Evolutionary conservation across 1,140 invertebrate genomes (phyloP).

Genomic region (Heterodera schachtii): DNA sequence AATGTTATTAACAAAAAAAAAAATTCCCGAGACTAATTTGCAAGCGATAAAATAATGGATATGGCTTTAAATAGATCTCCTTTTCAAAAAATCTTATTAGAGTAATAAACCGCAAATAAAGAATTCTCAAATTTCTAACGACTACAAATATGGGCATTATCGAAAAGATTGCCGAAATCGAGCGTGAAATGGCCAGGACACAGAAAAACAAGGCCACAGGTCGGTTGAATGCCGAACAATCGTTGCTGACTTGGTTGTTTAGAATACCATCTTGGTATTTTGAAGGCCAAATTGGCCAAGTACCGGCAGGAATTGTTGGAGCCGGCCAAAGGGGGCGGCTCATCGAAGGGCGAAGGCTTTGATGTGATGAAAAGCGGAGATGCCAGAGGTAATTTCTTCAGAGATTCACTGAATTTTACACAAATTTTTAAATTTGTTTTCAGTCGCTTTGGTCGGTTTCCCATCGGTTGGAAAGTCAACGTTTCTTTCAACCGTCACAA

Average conservation of each 20-base stretch:
- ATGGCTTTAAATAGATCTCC: too few species aligned
- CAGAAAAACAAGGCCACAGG: conserved; percentile 98
- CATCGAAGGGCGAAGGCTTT: conserved; percentile 94
- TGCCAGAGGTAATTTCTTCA: conserved; percentile 85
- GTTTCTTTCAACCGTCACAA: conserved; percentile 85
- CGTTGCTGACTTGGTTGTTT: not conserved
- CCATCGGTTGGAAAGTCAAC: conserved; percentile 79
- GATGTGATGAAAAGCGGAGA: conserved; percentile 99
- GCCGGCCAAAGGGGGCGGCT: conserved; percentile 80
- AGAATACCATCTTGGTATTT: conserved; percentile 87
- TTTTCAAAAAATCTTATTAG: too few species aligned
- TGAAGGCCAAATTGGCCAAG: conserved; percentile 98
- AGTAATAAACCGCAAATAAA: too few species aligned
- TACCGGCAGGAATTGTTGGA: conserved; percentile 92
- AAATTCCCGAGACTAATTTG: too few species aligned
- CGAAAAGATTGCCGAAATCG: conserved; percentile 65
- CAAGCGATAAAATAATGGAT: too few species aligned
- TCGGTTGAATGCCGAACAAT: not conserved
- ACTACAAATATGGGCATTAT: conserved; percentile 58
- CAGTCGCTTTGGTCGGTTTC: conserved; percentile 54
- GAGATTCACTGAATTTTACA: not conserved
- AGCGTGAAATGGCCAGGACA: conserved; percentile 86
- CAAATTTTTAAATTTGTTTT: conserved; percentile 25
- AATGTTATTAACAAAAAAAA: too few species aligned
- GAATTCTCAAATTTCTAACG: too few species aligned